A percentile compares a stretch with the other conserved stretches of the same genome.
phyloP scores from a whole-genome alignment of 2,113 vertebrate genomes.

The Oreochromis spilurus region DNA sequence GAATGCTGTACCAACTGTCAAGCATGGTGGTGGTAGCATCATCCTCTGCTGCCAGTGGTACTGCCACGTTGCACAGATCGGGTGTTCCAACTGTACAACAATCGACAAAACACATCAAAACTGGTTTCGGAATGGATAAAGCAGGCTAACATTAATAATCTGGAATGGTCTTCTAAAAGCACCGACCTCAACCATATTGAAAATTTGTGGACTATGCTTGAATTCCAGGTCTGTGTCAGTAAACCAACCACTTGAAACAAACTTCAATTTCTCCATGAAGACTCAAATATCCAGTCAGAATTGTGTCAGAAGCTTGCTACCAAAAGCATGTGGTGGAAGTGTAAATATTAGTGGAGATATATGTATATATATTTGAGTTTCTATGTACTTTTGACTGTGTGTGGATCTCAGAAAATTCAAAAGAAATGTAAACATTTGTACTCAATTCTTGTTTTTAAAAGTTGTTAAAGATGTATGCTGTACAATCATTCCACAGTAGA shows the following conservation, averaged over 20 bases:
- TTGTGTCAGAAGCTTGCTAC: neutral
- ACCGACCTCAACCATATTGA: rapidly evolving
- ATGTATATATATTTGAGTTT: neutral
- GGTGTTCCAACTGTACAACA: neutral
- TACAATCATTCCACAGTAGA: neutral
- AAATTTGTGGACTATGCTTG: neutral
- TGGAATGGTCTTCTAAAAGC: neutral
- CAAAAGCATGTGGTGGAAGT: neutral
- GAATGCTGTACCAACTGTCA: neutral
- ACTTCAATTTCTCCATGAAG: neutral
- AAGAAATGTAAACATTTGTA: neutral
- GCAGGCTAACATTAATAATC: neutral
- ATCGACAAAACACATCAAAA: neutral
- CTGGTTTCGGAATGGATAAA: neutral
- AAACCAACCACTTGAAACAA: neutral
- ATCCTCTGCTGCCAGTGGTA: neutral
- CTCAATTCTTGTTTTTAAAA: neutral
- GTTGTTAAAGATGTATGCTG: neutral
- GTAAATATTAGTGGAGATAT: neutral
- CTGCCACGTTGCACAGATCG: rapidly evolving
- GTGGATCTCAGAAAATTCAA: neutral
- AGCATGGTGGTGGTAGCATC: neutral
- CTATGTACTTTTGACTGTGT: neutral
- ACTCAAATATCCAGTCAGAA: neutral
- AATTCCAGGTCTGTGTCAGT: neutral